Conservation (phyloP, 2,888 invertebrate genomes). For the Plebejus melissa region DNA sequence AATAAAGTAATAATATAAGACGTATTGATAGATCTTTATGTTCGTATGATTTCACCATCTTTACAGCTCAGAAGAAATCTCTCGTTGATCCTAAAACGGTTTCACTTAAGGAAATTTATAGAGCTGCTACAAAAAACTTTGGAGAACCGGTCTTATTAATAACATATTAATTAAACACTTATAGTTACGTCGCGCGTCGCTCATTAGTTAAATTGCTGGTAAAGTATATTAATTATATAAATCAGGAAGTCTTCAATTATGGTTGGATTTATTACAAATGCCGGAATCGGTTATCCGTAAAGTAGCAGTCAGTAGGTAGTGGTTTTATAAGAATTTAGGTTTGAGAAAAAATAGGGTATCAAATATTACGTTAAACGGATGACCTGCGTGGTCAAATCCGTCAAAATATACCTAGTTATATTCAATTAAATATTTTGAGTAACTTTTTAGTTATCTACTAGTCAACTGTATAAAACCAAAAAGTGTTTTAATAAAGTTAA, state of each 20-base stretch:
- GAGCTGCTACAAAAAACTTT: slow-evolving; percentile 53
- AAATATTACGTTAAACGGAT: background rate
- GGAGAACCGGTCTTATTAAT: slow-evolving; percentile 35
- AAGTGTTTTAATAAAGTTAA: too few species aligned
- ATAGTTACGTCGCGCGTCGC: slow-evolving; percentile 56
- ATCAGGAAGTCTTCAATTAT: slow-evolving; percentile 62
- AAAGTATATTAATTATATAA: slow-evolving; percentile 64
- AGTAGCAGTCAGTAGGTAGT: background rate
- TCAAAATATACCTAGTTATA: too few species aligned
- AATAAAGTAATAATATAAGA: slow-evolving; percentile 44
- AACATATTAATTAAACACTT: slow-evolving; percentile 60
- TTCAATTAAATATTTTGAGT: too few species aligned
- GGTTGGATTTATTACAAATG: slow-evolving; percentile 40
- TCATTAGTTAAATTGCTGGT: slow-evolving; percentile 68
- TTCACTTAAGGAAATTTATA: slow-evolving; percentile 49
- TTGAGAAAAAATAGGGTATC: background rate
- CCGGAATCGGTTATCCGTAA: slow-evolving; percentile 31
- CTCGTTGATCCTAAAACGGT: slow-evolving; percentile 62
- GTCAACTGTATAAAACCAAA: too few species aligned
- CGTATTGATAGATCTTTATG: slow-evolving; percentile 71
- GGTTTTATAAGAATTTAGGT: slow-evolving; percentile 14
- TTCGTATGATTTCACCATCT: slow-evolving; percentile 63
- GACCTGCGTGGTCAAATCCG: too few species aligned
- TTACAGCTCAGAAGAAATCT: slow-evolving; percentile 60
- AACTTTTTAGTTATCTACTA: too few species aligned